Evolutionary conservation across 2,888 invertebrate genomes (phyloP), one percentile per base, ranked within the genome.

Genomic region (Sisyra nigra): DNA sequence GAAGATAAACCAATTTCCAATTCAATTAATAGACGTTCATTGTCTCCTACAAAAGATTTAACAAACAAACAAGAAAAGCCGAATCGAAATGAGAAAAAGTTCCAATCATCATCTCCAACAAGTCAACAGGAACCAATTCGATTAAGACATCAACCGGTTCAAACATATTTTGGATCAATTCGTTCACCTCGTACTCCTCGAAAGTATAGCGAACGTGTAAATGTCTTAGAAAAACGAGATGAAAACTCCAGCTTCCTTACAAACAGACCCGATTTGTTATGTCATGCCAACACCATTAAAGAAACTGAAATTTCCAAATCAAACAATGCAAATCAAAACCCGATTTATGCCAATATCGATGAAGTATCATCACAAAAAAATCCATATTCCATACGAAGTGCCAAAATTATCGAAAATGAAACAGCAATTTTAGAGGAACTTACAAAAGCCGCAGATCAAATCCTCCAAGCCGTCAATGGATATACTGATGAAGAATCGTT

Each of bases 381-480:
- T 24, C 24, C 24, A 24, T 36, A 48, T 14, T 47, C 45, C 38
- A 32, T 40, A 6, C 52, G 61, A 61, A n/a, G 44, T 64, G 36
- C 61, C 61, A 48, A 61, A 62, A 15, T 59, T 56, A 49, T 56
- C 59, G 18, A 62, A 57, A 14, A 54, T 19, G 49, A 48, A 46
- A 44, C 46, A 41, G 38, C 46, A 40, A 72, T 71, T 48, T 55
- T 73, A 45, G 71, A 67, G 50, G 72, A 73, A 55, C 61, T 73
- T 52, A 71, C 71, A 10, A 64, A 66, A 52, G 71, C 69, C 40
- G 73, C 73, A 45, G 72, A 74, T 60, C 67, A 72, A 57, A 71
- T 72, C 48, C 55, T 73, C 49, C 54, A 69, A 61, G 69, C 71
- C 17, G 68, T 72, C 14, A 66, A 66, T 44, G 66, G 63, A 30